Base-by-base conservation (phyloP, 2,113 vertebrate genomes). In the Nestor notabilis region DNA sequence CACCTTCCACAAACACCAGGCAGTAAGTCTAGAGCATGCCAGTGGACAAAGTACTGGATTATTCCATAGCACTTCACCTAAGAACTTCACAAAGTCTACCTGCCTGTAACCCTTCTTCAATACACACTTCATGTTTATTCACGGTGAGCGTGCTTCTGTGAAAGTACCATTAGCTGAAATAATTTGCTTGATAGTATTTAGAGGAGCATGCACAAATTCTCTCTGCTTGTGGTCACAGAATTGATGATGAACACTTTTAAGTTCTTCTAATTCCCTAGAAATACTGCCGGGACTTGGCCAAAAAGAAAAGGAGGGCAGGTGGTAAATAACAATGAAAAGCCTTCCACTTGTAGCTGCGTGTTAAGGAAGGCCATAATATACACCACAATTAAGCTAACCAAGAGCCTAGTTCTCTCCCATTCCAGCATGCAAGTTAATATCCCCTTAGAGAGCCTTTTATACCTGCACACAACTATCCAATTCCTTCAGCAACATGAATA, bases 91-190 rank as follows among this genome's bases (percentile, higher is more conserved):
- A 76, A 88, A 80, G 31, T 47, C 49, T 53, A 84, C 52, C 47
- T 52, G 63, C 29, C 56, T 53, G 33, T n/a, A 55, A 44, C 17
- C 41, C n/a, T 50, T 78, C 72, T 50, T 50, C 2, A 2, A 56
- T 20, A 12, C 33, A 61, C 39, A 44, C 28, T 37, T 89, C n/a
- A 27, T 47, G 50, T 19, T 65, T 88, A 75, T 47, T 81, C 56
- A 65, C 23, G 58, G 49, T 17, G 16, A 19, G 14, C 0, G 3
- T 0, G 0, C 49, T 47, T 58, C 43, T 37, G 4, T 52, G 20
- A 18, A 81, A 77, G 46, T 55, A 53, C 27, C 0, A 0, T 43
- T 15, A 60, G 27, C 16, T 29, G 58, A 82, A 70, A 53, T 53
- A 53, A 47, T 37, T 77, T 47, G 25, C 25, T 58, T 60, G 14